A percentile compares a stretch with the other conserved stretches of the same genome.
These are phyloP conservation scores for Agrochola lychnidis DNA, from an alignment of 2,888 invertebrate species.

Conservation along the genomic window DNA sequence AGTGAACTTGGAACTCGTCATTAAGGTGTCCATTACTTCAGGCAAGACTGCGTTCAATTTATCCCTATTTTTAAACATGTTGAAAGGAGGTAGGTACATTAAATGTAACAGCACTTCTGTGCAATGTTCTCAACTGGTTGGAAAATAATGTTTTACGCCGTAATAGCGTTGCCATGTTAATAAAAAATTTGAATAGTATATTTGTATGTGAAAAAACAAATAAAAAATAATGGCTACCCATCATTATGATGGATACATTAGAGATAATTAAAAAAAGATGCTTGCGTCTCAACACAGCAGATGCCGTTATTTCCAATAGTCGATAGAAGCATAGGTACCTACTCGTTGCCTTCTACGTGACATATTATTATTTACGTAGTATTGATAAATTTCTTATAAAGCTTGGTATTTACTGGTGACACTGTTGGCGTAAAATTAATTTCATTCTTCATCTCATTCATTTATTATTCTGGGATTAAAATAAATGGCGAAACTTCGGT, in stretches of 20 bases:
- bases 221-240: not conserved
- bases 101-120: constrained; percentile 1
- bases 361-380: constrained; percentile 17
- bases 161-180: constrained; percentile 13
- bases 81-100: constrained; percentile 5
- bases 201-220: not conserved
- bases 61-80: constrained; percentile 13
- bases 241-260: not conserved
- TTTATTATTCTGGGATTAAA: not conserved
- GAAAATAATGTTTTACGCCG: constrained; percentile 13
- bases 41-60: constrained; percentile 33
- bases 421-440: not conserved
- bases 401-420: not conserved
- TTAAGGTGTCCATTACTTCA: constrained; percentile 29
- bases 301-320: constrained; percentile 4
- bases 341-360: not conserved
- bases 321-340: not conserved
- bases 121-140: constrained; percentile 30
- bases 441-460: not conserved
- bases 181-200: too few species aligned
- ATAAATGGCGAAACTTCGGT: not conserved
- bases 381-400: constrained; percentile 3
- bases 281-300: too few species aligned
- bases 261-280: not conserved
- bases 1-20: constrained; percentile 38